Percentiles rank a stretch among this genome's conserved stretches.
Evolutionary conservation across 2,888 invertebrate genomes (phyloP).

Genomic region (Lamellibrachia columna): DNA sequence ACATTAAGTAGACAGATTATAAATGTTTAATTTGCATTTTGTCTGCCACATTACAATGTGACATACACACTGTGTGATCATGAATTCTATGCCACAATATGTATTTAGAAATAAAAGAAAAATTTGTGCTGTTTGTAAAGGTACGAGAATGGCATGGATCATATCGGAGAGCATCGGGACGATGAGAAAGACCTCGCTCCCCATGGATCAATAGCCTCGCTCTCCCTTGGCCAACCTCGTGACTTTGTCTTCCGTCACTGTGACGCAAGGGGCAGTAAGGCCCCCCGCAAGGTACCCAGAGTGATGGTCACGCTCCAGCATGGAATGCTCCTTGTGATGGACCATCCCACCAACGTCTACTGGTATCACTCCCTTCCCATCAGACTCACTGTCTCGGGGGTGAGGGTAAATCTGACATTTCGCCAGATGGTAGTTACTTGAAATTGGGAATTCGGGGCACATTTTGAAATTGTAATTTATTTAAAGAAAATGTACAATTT

Average conservation of each 20-base stretch:
- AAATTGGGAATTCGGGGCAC: neutral
- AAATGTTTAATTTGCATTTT: conserved; percentile 17
- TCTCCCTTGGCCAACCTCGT: conserved; percentile 75
- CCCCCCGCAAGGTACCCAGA: conserved; percentile 59
- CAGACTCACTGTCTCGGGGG: conserved; percentile 70
- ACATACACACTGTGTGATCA: no score
- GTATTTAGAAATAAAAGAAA: neutral
- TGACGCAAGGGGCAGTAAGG: conserved; percentile 57
- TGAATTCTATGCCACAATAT: no score
- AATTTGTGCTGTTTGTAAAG: conserved; percentile 63
- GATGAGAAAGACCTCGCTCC: conserved; percentile 76
- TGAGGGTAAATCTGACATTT: conserved; percentile 77
- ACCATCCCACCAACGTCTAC: conserved; percentile 75
- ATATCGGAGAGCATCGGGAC: conserved; percentile 79
- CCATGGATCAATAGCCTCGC: conserved; percentile 74
- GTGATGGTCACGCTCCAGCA: conserved; percentile 72
- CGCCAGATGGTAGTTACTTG: neutral
- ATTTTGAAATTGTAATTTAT: neutral
- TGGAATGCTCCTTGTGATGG: conserved; percentile 77
- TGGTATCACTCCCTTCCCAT: conserved; percentile 79
- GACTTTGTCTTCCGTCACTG: conserved; percentile 75
- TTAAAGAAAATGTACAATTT: neutral
- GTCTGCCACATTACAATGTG: no score
- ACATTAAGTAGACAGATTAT: neutral
- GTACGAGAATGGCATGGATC: conserved; percentile 76